These are phyloP conservation scores for Rhabdomys dilectus DNA, from an alignment of 2,113 vertebrate genomes.

Conservation along the genomic window DNA sequence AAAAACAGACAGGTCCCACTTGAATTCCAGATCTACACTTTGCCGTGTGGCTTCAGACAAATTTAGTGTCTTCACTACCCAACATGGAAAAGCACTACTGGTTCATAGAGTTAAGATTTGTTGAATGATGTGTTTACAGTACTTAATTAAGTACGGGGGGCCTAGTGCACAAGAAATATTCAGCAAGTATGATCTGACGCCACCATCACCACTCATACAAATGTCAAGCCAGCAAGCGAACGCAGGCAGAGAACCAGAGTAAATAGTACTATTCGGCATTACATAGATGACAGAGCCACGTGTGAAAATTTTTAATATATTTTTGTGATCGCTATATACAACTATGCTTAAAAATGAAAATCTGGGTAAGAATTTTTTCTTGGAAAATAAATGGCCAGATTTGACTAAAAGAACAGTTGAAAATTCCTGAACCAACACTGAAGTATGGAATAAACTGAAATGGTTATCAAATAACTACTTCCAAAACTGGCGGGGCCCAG, in stretches of 20 bases:
- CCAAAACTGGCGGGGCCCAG: constrained; percentile 65
- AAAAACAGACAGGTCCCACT: background rate
- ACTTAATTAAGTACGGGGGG: background rate
- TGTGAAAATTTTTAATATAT: constrained; percentile 21
- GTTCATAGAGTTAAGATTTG: background rate
- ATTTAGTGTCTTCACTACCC: background rate
- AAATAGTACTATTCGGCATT: background rate
- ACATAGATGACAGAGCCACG: constrained; percentile 41
- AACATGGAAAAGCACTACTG: background rate
- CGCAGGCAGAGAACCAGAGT: background rate
- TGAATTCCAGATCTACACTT: background rate
- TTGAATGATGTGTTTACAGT: background rate
- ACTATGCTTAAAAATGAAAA: constrained; percentile 57
- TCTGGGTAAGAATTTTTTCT: constrained; percentile 67
- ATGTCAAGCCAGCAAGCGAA: constrained; percentile 37
- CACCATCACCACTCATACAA: background rate
- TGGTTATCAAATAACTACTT: constrained; percentile 74
- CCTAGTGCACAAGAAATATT: background rate
- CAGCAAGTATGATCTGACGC: background rate
- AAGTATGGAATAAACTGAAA: constrained; percentile 73
- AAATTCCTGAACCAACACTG: constrained; percentile 71
- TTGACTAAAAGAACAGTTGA: constrained; percentile 71
- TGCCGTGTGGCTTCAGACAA: background rate
- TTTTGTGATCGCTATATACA: constrained; percentile 40
- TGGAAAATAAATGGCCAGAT: constrained; percentile 70